Evolutionary conservation across 2,113 vertebrate species (phyloP).

Genomic region (Falcunculus frontatus): DNA sequence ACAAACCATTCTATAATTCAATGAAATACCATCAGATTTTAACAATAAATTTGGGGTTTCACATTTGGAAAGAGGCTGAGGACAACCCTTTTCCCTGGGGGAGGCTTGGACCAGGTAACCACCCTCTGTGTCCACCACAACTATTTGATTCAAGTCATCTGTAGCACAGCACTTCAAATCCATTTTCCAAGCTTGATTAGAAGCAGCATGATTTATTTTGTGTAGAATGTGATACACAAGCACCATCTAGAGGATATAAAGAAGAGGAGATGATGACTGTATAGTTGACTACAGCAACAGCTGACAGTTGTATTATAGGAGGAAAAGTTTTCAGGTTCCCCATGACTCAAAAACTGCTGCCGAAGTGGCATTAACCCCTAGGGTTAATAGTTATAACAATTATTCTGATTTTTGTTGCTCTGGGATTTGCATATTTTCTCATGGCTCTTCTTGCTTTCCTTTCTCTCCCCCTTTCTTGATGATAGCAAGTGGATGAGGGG

Average conservation of each 20-base stretch:
- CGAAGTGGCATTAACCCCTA: background rate
- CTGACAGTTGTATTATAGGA: background rate
- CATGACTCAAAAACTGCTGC: background rate
- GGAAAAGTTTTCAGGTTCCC: background rate
- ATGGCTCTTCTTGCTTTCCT: background rate
- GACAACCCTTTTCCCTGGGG: background rate
- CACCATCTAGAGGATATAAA: constrained; percentile 56
- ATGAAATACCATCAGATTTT: background rate
- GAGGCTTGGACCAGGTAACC: background rate
- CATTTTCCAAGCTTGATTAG: background rate
- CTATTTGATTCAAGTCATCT: background rate
- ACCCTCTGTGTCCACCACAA: background rate
- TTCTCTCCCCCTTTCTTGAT: background rate
- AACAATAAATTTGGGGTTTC: background rate
- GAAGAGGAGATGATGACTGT: background rate
- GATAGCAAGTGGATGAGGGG: background rate
- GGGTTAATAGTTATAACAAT: background rate
- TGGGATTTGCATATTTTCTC: background rate
- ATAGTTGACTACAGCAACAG: background rate
- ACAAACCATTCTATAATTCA: background rate
- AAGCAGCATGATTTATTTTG: background rate
- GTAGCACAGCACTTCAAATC: background rate
- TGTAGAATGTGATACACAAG: background rate
- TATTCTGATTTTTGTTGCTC: background rate
- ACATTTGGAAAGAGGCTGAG: background rate